These are phyloP conservation scores for Drosophila lacertosa DNA, from an alignment of 1,140 invertebrate genomes.

Conservation along the genomic window DNA sequence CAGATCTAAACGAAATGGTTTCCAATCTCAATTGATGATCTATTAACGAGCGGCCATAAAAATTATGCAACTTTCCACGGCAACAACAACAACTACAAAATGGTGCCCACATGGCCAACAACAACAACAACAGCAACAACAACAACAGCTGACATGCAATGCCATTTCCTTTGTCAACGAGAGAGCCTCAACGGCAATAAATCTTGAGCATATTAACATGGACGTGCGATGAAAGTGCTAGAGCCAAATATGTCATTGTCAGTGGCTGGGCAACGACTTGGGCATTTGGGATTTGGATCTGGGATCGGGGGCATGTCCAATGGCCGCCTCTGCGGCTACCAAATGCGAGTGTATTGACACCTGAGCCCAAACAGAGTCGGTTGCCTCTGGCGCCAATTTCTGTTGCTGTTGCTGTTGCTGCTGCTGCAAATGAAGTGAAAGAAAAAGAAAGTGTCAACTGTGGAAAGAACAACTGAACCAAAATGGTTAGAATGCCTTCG, in stretches of 20 bases:
- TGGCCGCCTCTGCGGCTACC: constrained; percentile 66
- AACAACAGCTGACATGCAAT: constrained; percentile 57
- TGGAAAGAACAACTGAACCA: too few relatives aligned
- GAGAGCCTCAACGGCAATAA: constrained; percentile 56
- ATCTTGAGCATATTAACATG: constrained; percentile 79
- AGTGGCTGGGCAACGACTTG: constrained; percentile 43
- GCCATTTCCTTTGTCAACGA: constrained; percentile 74
- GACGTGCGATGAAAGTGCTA: constrained; percentile 80
- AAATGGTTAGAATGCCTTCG: constrained; percentile 15
- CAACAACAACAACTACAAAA: constrained; percentile 69
- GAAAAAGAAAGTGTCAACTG: constrained; percentile 57
- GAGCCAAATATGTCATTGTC: constrained; percentile 82
- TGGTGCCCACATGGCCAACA: constrained; percentile 53
- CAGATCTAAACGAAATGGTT: constrained; percentile 37
- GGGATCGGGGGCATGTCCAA: constrained; percentile 26
- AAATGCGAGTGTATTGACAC: constrained; percentile 71
- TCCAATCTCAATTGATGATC: constrained; percentile 77
- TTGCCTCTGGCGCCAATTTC: constrained; percentile 38
- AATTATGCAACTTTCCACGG: constrained; percentile 70
- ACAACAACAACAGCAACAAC: constrained; percentile 30
- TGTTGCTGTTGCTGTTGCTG: constrained; percentile 10
- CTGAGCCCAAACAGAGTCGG: constrained; percentile 58
- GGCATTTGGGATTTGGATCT: constrained; percentile 25
- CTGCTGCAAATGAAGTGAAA: constrained; percentile 39
- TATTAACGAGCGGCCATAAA: constrained; percentile 76